Base-by-base conservation (phyloP, 2,888 invertebrate species). In the Loripinus fragilis region DNA sequence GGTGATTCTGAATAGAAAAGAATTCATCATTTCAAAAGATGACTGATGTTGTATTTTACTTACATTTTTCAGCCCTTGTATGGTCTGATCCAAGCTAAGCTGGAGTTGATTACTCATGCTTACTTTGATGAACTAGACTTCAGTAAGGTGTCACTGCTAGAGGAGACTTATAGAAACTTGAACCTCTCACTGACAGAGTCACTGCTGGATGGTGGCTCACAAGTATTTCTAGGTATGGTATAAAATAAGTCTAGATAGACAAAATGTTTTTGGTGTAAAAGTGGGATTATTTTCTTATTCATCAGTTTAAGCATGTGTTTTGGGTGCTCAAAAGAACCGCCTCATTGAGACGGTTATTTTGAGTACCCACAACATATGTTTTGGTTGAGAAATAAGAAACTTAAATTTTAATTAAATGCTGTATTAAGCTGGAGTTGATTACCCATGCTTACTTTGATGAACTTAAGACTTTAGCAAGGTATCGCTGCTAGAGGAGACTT, bases 401-500 rank as follows among this genome's bases (percentile, higher is more conserved):
- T n/a, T n/a, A n/a, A n/a, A n/a, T n/a, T n/a, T n/a, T n/a, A n/a
- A n/a, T n/a, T n/a, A n/a, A n/a, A n/a, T n/a, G n/a, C n/a, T n/a
- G n/a, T n/a, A n/a, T n/a, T 8, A 99, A 99, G 94, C 96, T 99
- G 95, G 96, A 98, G 83, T 95, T 99, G 12, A 99, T 99, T 80
- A 99, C 99, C 0, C 96, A 98, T 92, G 98, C 98, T 0, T 99
- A 99, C 94, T 99, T 99, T 94, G 96, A 98, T 76, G 98, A 98
- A 86, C 86, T 92, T 55, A n/a, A n/a, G 94, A 94, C 86, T 95
- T 94, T 86, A 92, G 93, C 23, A 93, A 94, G 81, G 94, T 94
- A 2, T 92, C 93, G 17, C 90, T 94, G 50, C 94, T 99, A 75
- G 96, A 98, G 91, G 98, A 99, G 92, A 98, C 98, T 67, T 67